Conservation (phyloP, 2,113 vertebrate species). For the Poicephalus gulielmi region DNA sequence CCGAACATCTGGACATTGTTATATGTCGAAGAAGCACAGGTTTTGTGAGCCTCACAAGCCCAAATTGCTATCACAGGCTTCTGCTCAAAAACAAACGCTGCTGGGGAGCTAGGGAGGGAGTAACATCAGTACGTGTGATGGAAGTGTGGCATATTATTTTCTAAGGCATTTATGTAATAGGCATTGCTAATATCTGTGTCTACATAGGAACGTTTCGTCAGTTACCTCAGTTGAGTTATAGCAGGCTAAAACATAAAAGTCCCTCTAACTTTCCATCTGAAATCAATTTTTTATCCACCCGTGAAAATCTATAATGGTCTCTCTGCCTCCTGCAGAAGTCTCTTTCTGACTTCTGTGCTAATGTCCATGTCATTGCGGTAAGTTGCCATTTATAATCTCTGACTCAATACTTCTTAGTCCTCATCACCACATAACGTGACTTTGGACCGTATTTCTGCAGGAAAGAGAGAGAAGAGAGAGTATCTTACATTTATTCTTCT, state of each 20-base stretch:
- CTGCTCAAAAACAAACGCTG: background rate
- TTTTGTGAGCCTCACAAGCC: background rate
- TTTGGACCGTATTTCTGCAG: background rate
- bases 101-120: background rate
- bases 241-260: background rate
- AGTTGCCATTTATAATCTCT: background rate
- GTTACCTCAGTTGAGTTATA: background rate
- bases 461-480: background rate
- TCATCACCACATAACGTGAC: background rate
- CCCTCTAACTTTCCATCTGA: background rate
- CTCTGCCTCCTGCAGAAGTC: background rate
- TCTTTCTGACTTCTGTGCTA: background rate
- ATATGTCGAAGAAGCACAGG: background rate
- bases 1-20: background rate
- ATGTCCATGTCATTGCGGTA: background rate
- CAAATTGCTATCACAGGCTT: background rate
- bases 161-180: background rate
- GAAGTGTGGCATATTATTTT: accelerated
- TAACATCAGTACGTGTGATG: accelerated
- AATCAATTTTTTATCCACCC: background rate
- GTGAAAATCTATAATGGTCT: background rate
- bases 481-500: background rate
- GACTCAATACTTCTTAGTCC: background rate
- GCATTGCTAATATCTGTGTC: background rate
- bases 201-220: background rate